Conservation (phyloP, 2,113 vertebrate genomes). For the Myotis lucifugus region DNA sequence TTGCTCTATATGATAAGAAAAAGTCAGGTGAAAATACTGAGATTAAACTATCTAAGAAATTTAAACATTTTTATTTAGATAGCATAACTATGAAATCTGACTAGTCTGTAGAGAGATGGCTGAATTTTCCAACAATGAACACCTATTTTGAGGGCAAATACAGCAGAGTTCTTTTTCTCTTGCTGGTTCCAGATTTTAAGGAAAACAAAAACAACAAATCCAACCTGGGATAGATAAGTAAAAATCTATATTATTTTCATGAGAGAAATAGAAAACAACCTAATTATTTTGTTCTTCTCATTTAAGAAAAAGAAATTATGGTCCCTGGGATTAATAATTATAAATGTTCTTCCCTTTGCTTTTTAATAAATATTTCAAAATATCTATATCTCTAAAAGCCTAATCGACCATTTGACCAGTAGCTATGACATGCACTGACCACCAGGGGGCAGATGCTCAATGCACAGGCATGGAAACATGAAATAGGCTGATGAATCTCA, state of each 20-base stretch:
- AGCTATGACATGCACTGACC: too few species aligned
- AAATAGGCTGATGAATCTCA: too few species aligned
- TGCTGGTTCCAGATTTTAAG: neutral
- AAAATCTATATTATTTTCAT: neutral
- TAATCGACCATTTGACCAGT: too few species aligned
- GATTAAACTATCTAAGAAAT: neutral
- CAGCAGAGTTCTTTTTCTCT: neutral
- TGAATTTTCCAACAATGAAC: neutral
- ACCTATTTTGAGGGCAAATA: neutral
- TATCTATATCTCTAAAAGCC: neutral
- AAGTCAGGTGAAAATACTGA: neutral
- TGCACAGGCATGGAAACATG: too few species aligned
- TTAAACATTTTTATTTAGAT: neutral
- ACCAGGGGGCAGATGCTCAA: too few species aligned
- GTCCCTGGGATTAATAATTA: neutral
- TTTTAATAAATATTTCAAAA: conserved; percentile 53
- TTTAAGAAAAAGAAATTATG: conserved; percentile 32
- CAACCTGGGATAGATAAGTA: neutral
- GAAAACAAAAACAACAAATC: conserved; percentile 14
- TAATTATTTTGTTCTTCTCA: conserved; percentile 23
- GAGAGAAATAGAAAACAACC: neutral
- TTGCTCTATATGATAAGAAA: neutral
- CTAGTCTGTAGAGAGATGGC: neutral
- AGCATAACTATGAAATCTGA: neutral
- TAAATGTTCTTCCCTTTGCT: neutral